Conservation (phyloP, 2,797 vertebrate species). For the Molossus alvarezi region DNA sequence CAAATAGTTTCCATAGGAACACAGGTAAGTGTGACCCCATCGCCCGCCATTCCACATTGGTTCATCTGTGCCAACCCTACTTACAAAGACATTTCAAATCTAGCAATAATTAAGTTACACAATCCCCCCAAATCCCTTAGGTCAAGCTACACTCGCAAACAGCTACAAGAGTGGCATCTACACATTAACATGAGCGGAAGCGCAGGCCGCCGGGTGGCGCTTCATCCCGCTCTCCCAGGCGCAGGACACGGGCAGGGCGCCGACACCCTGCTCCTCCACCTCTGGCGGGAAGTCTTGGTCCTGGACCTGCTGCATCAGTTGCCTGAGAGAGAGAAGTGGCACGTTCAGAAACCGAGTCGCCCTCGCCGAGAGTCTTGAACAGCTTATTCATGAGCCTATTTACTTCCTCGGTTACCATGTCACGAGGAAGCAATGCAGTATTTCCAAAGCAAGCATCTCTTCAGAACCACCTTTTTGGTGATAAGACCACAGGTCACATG, state of each 20-base stretch:
- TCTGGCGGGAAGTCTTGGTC: constrained; percentile 90
- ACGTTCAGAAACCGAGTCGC: neutral
- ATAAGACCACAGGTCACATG: neutral
- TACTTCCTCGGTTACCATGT: neutral
- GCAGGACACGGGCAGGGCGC: constrained; percentile 93
- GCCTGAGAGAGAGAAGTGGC: constrained; percentile 89
- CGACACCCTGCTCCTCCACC: constrained; percentile 90
- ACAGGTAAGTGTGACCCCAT: constrained; percentile 95
- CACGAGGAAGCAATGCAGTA: neutral
- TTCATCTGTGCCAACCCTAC: constrained; percentile 88
- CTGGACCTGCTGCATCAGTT: constrained; percentile 94
- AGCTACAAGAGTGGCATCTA: constrained; percentile 86
- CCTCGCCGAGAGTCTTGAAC: fast-evolving
- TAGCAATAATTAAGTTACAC: constrained; percentile 91
- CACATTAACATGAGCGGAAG: constrained; percentile 93
- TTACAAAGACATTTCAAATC: constrained; percentile 88
- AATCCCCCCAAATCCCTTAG: constrained; percentile 88
- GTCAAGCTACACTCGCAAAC: constrained; percentile 86
- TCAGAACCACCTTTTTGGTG: neutral
- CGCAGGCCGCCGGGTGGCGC: constrained; percentile 91
- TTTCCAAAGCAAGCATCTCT: neutral
- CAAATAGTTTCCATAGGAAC: constrained; percentile 99
- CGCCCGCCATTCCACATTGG: constrained; percentile 91
- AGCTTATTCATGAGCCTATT: fast-evolving
- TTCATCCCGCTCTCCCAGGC: constrained; percentile 95